Evolutionary conservation across 2,888 invertebrate species (phyloP), one percentile per base, ranked within the genome.

Genomic region (Parascotia fuliginaria): DNA sequence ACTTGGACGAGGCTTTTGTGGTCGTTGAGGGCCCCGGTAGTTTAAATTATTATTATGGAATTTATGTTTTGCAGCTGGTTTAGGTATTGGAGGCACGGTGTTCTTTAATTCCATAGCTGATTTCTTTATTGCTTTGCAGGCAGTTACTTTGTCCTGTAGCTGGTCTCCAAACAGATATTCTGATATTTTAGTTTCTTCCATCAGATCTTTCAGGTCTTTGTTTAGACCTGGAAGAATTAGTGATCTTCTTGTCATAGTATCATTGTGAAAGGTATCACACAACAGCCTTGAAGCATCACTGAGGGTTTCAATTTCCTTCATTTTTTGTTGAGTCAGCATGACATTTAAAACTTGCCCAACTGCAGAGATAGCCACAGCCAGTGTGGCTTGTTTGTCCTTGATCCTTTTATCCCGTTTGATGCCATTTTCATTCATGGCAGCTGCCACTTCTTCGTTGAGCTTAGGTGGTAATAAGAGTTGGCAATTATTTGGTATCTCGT

Each of bases 11-110:
- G 42, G 42, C 13, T 31, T 9, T 11, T 19, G 37, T 11, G 13
- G 42, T 42, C 42, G 19, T 12, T 37, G 42, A 31, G 47, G 47
- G 47, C 47, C 41, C 47, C 47, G 15, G 47, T 6, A 42, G 47
- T 48, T 48, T 42, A 48, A 42, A 37, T 24, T 27, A 1, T 27
- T 7, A 27, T 7, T 27, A 7, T 4, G 9, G 3, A 27, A 27
- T 9, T 27, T 27, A 9, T 27, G 27, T 7, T 27, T 27, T 27
- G 9, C 9, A 9, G 3, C 0, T 27, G 27, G 27, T 1, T 48
- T 42, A 2, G 24, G 36, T 38, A 32, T 48, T 2, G 9, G 2
- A 1, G 36, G 41, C 2, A 15, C 12, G 0, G 7, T 9, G 5
- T 48, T 48, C 9, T 48, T 48, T 2, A 48, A 2, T 9, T 48